Conservation (phyloP, 2,888 invertebrate species). For the Tenthredo scrophulariae region DNA sequence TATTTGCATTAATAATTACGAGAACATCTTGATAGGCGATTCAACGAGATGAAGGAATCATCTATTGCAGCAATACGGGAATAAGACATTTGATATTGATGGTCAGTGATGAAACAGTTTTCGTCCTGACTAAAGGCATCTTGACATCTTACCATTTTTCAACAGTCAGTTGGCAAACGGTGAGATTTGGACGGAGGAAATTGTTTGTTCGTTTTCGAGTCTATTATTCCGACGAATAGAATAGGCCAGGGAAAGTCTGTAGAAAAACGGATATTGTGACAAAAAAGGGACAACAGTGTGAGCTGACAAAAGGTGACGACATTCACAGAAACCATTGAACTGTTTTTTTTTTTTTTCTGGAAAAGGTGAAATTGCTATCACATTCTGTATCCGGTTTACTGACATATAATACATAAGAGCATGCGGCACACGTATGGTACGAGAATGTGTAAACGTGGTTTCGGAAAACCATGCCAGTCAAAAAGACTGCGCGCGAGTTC, state of each 20-base stretch:
- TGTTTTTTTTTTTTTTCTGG: not conserved
- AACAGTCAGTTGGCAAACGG: constrained; percentile 5
- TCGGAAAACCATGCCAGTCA: not conserved
- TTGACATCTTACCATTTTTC: not conserved
- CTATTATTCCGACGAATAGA: constrained; percentile 31
- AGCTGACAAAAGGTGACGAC: constrained; percentile 45
- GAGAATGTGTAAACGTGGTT: not conserved
- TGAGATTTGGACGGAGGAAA: constrained; percentile 15
- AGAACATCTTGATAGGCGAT: not conserved
- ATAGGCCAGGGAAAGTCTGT: not conserved
- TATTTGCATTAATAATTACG: not conserved
- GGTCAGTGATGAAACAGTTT: not conserved
- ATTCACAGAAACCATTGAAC: constrained; percentile 31
- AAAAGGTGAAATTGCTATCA: constrained; percentile 16
- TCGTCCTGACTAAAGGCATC: not conserved
- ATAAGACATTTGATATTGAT: not conserved
- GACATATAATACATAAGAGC: not conserved
- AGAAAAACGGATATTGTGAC: constrained; percentile 12
- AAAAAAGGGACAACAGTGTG: constrained; percentile 36
- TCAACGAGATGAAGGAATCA: not conserved
- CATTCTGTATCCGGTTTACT: not conserved
- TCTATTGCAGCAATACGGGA: not conserved
- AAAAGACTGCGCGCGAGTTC: not conserved
- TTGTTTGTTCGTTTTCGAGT: constrained; percentile 28
- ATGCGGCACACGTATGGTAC: not conserved